Evolutionary conservation across 2,113 vertebrate species (phyloP), one percentile per base, ranked within the genome.

Genomic region (Plecotus auritus): DNA sequence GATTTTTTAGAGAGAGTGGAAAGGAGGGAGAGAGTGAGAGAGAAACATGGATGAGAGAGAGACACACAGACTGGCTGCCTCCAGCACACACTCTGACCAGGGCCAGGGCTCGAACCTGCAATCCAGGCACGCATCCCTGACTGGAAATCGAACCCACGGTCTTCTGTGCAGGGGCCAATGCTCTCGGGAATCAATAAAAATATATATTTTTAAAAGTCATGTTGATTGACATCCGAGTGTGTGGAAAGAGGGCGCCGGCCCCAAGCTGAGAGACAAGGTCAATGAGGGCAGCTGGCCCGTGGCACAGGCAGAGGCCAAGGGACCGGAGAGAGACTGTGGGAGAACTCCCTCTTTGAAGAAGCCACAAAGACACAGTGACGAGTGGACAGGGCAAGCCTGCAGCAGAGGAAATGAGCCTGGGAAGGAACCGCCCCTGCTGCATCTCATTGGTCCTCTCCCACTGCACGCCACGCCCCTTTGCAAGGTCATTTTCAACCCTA

Each of bases 401-500:
- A 3, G 23, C 12, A 13, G 47, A 93, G 90, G 70, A 93, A 88
- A 73, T 9, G 73, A 49, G 92, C 26, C 45, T 35, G 30, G 37
- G 54, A 45, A 61, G 17, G 49, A 35, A 56, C 32, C 23, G 47
- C n/a, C 89, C 76, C 93, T 64, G n/a, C 74, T 18, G 76, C 9
- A 0, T 6, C 76, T 22, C 70, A 83, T 28, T 40, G 56, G 80
- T 64, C 59, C 59, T 56, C 49, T 42, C 80, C 73, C 35, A 18
- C 89, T 69, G 93, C 10, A 3, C 2, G 10, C 35, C 37, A 2
- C 1, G 32, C 45, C 88, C 81, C 88, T 93, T 94, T 92, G 92
- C 95, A 93, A 95, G 93, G 95, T 78, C 77, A 67, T 88, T 94
- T 91, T 93, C 95, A 93, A 92, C 94, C 77, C 93, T 42, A 23